Percentiles rank a stretch among this genome's conserved stretches.
Evolutionary conservation across 1,140 invertebrate genomes (phyloP).

Genomic region (Drosophila virilis): DNA sequence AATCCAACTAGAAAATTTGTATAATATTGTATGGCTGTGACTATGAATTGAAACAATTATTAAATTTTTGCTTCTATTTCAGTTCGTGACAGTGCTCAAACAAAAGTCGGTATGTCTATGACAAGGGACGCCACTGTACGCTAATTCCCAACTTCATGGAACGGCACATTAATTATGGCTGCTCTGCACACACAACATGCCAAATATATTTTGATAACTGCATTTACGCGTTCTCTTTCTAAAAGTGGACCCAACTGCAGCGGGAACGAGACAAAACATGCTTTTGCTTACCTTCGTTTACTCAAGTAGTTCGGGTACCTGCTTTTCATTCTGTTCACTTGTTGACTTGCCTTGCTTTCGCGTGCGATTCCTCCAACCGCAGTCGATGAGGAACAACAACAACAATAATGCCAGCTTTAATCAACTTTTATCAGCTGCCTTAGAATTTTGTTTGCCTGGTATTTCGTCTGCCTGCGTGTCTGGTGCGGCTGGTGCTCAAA

Average conservation of each 20-base stretch:
- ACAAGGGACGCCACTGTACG: not conserved
- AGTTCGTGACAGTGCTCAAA: too few relatives aligned
- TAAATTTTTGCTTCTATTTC: too few relatives aligned
- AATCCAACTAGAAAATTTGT: too few relatives aligned
- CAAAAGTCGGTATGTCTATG: not conserved
- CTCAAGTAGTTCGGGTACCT: not conserved
- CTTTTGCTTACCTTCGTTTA: not conserved
- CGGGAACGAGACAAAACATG: conserved; percentile 1
- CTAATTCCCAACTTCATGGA: not conserved
- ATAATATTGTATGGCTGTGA: too few relatives aligned
- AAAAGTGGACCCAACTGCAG: not conserved
- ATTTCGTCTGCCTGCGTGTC: not conserved
- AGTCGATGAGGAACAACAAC: not conserved
- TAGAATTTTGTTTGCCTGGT: conserved; percentile 8
- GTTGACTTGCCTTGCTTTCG: not conserved
- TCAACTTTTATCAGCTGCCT: not conserved
- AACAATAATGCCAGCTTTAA: not conserved
- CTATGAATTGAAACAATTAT: too few relatives aligned
- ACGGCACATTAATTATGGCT: conserved; percentile 12
- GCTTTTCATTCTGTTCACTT: not conserved
- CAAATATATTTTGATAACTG: conserved; percentile 4
- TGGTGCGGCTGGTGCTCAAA: not conserved
- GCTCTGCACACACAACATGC: not conserved
- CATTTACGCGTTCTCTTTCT: not conserved
- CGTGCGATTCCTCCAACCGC: conserved; percentile 1